Conservation (phyloP, 2,888 invertebrate genomes). For the Pedicia rivosa region DNA sequence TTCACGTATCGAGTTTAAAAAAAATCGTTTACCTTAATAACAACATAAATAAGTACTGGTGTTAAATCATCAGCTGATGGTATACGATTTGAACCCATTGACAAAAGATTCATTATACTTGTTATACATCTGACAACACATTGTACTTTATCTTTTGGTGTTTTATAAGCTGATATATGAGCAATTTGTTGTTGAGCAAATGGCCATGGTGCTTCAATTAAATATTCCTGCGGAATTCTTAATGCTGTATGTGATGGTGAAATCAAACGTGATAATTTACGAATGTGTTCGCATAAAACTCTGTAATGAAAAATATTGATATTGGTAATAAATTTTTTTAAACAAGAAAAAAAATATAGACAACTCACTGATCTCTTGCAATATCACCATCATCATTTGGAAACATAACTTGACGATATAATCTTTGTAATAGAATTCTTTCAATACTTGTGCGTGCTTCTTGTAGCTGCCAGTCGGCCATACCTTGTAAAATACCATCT, state of each 20-base stretch:
- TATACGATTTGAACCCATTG: conserved; percentile 62
- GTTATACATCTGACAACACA: conserved; percentile 57
- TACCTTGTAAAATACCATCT: conserved; percentile 58
- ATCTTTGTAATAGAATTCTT: conserved; percentile 74
- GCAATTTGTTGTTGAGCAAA: conserved; percentile 83
- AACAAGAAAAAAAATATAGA: background rate
- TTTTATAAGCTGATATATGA: conserved; percentile 79
- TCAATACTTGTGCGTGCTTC: conserved; percentile 74
- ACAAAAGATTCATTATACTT: conserved; percentile 85
- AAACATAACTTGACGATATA: conserved; percentile 86
- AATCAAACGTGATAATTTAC: conserved; percentile 56
- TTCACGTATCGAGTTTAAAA: background rate
- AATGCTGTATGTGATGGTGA: conserved; percentile 68
- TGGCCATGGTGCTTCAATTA: conserved; percentile 90
- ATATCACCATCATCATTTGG: conserved; percentile 95
- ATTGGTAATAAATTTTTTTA: conserved; percentile 1
- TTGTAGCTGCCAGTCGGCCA: conserved; percentile 42
- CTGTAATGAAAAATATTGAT: conserved; percentile 31
- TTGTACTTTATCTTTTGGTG: conserved; percentile 65
- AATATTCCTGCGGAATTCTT: conserved; percentile 64
- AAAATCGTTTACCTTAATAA: conserved; percentile 57
- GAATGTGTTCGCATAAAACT: conserved; percentile 77
- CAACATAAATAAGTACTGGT: conserved; percentile 90
- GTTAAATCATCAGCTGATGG: conserved; percentile 92
- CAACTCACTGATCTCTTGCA: conserved; percentile 67